Percentiles rank a stretch among this genome's conserved stretches.
These are phyloP conservation scores for Chaetogeoica ovagalla DNA, from an alignment of 2,888 invertebrate species.

Conservation along the genomic window DNA sequence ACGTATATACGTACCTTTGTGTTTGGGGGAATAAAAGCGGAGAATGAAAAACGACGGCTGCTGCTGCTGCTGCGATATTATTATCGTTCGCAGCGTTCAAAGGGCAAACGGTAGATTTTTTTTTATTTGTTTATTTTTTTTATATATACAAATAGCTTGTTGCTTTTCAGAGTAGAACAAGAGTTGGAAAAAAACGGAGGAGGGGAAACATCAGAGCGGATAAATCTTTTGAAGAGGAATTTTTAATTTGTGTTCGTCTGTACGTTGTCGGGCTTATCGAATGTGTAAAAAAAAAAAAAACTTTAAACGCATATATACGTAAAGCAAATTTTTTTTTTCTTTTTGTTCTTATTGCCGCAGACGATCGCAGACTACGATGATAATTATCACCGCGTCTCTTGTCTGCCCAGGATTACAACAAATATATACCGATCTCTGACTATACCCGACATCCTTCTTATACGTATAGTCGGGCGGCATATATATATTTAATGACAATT, in stretches of 20 bases:
- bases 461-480: too few species aligned
- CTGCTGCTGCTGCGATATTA: conserved; percentile 26
- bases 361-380: background rate
- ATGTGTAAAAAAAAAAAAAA: conserved; percentile 25
- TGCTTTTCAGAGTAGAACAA: conserved; percentile 39
- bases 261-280: conserved; percentile 29
- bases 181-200: conserved; percentile 9
- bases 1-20: conserved; percentile 31
- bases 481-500: too few species aligned
- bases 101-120: conserved; percentile 37
- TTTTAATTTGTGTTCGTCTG: conserved; percentile 44
- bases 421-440: too few species aligned
- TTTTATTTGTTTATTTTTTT: background rate
- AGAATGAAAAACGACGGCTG: conserved; percentile 38
- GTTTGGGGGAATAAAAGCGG: conserved; percentile 19
- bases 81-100: conserved; percentile 49
- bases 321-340: background rate
- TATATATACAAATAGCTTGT: conserved; percentile 45
- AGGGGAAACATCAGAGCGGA: conserved; percentile 24
- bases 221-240: conserved; percentile 49
- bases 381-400: background rate
- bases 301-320: background rate
- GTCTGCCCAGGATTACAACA: background rate
- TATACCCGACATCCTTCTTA: too few species aligned
- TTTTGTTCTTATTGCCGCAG: background rate